Evolutionary conservation across 2,113 vertebrate species (phyloP).

Genomic region (Pipa parva): DNA sequence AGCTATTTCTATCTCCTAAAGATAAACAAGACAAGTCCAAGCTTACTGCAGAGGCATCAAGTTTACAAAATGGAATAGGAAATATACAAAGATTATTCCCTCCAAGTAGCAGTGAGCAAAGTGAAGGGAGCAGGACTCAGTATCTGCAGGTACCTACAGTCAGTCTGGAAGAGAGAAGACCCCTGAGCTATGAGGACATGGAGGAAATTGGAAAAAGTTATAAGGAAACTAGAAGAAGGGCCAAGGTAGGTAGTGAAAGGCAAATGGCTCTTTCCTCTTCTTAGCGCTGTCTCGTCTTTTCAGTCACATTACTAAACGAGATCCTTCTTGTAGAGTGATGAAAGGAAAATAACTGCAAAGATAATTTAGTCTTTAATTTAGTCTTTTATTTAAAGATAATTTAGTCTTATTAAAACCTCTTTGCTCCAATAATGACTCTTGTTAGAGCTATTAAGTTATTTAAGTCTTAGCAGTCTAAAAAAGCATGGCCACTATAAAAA

Average conservation of each 20-base stretch:
- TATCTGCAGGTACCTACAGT: constrained; percentile 43
- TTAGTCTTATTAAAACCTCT: too few species aligned
- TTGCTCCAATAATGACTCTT: not conserved
- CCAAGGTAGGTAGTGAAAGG: constrained; percentile 42
- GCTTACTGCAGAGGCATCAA: not conserved
- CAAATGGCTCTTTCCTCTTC: too few species aligned
- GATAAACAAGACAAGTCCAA: not conserved
- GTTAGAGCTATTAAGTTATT: too few species aligned
- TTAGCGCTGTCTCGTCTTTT: too few species aligned
- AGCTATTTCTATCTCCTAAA: not conserved
- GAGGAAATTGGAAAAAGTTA: constrained; percentile 48
- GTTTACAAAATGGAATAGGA: not conserved
- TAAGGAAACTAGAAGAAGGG: constrained; percentile 22
- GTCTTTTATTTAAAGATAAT: too few species aligned
- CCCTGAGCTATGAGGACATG: constrained; percentile 49
- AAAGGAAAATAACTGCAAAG: too few species aligned
- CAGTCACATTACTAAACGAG: too few species aligned
- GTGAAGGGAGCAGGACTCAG: constrained; percentile 7
- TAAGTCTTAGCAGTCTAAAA: too few species aligned
- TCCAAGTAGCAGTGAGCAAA: not conserved
- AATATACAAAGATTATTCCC: not conserved
- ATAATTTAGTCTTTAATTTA: too few species aligned
- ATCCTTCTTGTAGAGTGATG: too few species aligned
- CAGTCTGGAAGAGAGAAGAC: constrained; percentile 34
- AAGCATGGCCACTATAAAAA: too few species aligned